These are phyloP conservation scores for Abramis brama DNA, from an alignment of 2,113 vertebrate species.

Conservation along the genomic window DNA sequence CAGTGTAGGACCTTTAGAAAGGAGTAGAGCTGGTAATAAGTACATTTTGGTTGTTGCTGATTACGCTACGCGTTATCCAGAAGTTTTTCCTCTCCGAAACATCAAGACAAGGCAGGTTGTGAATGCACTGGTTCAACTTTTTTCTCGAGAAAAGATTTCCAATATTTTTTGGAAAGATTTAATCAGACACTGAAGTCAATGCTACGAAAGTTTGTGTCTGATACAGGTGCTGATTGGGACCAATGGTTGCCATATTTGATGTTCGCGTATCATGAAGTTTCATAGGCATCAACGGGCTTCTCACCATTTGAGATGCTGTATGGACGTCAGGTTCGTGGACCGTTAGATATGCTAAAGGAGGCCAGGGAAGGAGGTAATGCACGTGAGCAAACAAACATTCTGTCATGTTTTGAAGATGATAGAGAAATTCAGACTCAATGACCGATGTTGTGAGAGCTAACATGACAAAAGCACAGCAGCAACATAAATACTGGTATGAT, in stretches of 20 bases:
- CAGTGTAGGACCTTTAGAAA: not conserved
- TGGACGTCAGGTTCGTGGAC: not conserved
- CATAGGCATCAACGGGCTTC: not conserved
- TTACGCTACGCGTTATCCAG: not conserved
- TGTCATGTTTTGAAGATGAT: not conserved
- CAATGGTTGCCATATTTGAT: not conserved
- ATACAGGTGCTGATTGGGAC: not conserved
- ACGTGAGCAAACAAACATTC: not conserved
- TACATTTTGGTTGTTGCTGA: constrained; percentile 1
- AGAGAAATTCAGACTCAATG: not conserved
- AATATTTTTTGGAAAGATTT: not conserved
- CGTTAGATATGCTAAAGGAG: not conserved
- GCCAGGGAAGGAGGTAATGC: not conserved
- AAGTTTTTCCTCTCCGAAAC: not conserved
- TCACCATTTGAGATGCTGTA: not conserved
- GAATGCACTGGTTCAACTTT: too few species aligned
- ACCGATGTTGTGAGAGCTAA: not conserved
- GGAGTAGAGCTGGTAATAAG: not conserved
- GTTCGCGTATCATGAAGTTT: not conserved
- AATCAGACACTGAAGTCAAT: not conserved
- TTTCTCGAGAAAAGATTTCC: too few species aligned
- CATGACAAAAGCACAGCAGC: not conserved
- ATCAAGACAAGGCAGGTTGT: constrained; percentile 3
- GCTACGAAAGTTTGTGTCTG: not conserved
- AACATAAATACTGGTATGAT: constrained; percentile 17